Base-by-base conservation (phyloP, 1,140 invertebrate species). In the Scaptomyza graminum region DNA sequence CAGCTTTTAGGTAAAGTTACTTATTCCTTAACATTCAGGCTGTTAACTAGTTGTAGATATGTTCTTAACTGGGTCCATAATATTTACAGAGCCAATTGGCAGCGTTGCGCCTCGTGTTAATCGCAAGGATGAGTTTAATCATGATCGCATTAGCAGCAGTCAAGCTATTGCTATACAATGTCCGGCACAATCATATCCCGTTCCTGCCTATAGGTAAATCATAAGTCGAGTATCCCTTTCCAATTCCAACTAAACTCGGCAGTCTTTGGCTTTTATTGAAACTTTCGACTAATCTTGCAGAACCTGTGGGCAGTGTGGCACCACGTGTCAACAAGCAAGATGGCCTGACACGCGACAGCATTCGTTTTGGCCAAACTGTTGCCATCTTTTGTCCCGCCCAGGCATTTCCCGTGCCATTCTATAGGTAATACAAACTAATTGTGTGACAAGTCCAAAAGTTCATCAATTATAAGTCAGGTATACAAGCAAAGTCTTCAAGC, bases 61-160 rank as follows among this genome's bases (percentile, higher is more conserved):
- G 16, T 13, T 22, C n/a, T 16, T 16, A 60, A 5, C 0, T 0
- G 4, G 41, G n/a, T 16, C 7, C 11, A 16, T 8, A 13, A 11
- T 1, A 51, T 15, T 68, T 61, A 5, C 92, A 96, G 96, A 97
- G 89, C 96, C 96, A 12, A 94, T 96, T 77, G 95, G 95, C 90
- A 94, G 94, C 75, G 95, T 95, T 56, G 93, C 94, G 51, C 96
- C 96, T 16, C 95, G 95, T 89, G 94, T 97, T 78, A 95, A 94
- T 56, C 94, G 94, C 63, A 94, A 95, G 67, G 95, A 96, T 90
- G 93, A 95, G 91, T 95, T 94, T 92, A 94, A 94, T 78, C 94
- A 94, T 57, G 95, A 95, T 81, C 92, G 79, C 11, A 74, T 88
- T n/a, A 66, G 43, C 5, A 61, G 43, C 47, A 89, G 77, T n/a